phyloP scores from a whole-genome alignment of 2,888 invertebrate genomes.

The Napeogenes sylphis region DNA sequence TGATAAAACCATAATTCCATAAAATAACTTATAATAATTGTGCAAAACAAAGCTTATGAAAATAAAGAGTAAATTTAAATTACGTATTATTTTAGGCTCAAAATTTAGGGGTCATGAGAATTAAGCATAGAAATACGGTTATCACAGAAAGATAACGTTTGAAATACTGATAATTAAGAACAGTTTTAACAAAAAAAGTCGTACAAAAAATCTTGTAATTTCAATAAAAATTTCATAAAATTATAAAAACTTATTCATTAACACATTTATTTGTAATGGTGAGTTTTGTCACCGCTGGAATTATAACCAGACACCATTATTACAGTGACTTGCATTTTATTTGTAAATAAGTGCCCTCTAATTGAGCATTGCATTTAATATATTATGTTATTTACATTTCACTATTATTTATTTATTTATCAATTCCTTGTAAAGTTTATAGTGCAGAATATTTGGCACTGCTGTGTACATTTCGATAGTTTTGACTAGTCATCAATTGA shows the following conservation, averaged over 20 bases:
- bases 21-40: not conserved
- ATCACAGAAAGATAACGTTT: slow-evolving; percentile 37
- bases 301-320: too few species aligned
- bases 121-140: slow-evolving; percentile 33
- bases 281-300: too few species aligned
- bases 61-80: not conserved
- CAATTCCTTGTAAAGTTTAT: slow-evolving; percentile 51
- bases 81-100: slow-evolving; percentile 19
- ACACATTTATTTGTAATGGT: too few species aligned
- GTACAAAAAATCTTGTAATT: too few species aligned
- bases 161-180: slow-evolving; percentile 16
- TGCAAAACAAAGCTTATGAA: not conserved
- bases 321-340: too few species aligned
- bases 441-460: slow-evolving; percentile 68
- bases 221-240: too few species aligned
- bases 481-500: slow-evolving; percentile 53
- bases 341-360: slow-evolving; percentile 34
- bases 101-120: slow-evolving; percentile 30
- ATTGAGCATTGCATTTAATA: slow-evolving; percentile 37
- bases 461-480: slow-evolving; percentile 43
- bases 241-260: too few species aligned
- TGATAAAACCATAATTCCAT: too few species aligned
- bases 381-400: slow-evolving; percentile 10
- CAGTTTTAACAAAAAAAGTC: not conserved
- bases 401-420: slow-evolving; percentile 31